phyloP scores from a whole-genome alignment of 2,888 invertebrate species.

The Gymnoscelis rufifasciata region DNA sequence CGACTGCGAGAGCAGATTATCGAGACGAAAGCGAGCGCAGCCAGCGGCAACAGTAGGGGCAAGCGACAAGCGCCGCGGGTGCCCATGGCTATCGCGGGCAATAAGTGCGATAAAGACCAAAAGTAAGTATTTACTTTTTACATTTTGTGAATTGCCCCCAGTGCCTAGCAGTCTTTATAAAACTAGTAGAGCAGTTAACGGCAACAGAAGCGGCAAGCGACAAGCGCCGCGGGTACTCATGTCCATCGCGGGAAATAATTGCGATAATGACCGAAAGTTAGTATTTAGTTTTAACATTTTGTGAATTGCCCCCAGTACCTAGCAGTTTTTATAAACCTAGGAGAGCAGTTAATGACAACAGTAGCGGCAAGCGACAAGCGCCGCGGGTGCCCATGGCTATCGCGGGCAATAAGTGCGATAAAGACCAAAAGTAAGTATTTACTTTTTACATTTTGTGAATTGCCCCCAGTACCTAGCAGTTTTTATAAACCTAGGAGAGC shows the following conservation, averaged over 20 bases:
- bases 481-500: no score
- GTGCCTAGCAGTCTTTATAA: no score
- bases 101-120: slow-evolving; percentile 90
- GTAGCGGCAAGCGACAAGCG: slow-evolving; percentile 79
- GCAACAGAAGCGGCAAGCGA: slow-evolving; percentile 78
- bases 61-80: slow-evolving; percentile 84
- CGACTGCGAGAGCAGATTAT: slow-evolving; percentile 89
- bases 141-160: no score
- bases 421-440: slow-evolving; percentile 86
- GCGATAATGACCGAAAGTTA: slow-evolving; percentile 88
- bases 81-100: slow-evolving; percentile 92
- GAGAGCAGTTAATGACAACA: slow-evolving; percentile 82
- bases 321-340: no score
- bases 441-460: no score
- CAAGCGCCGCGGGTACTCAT: slow-evolving; percentile 87
- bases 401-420: slow-evolving; percentile 92
- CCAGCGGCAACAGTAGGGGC: slow-evolving; percentile 79
- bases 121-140: no score
- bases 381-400: slow-evolving; percentile 91
- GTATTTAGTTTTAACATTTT: no score
- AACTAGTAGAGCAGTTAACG: slow-evolving; percentile 85
- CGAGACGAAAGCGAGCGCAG: slow-evolving; percentile 88
- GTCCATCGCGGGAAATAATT: slow-evolving; percentile 93
- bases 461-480: no score
- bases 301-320: no score